Percentiles rank a stretch among this genome's conserved stretches.
Conservation (phyloP, 2,113 vertebrate genomes). For the Colius striatus region DNA sequence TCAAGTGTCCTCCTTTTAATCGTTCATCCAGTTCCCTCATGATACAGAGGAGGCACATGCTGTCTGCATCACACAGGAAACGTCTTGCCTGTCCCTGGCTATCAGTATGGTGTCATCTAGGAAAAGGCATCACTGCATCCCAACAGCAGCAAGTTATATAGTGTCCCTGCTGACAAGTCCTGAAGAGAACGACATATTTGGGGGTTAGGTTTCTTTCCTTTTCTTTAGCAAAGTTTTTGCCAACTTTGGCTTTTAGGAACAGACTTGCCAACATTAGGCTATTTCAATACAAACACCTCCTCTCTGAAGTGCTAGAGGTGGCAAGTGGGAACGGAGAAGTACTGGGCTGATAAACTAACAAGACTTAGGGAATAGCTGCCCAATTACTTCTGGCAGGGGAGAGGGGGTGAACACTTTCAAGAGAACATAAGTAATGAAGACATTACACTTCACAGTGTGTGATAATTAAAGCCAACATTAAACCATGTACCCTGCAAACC, state of each 20-base stretch:
- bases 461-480: background rate
- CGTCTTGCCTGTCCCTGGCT: background rate
- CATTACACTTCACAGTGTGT: background rate
- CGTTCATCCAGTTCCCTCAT: background rate
- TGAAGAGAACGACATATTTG: background rate
- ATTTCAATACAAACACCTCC: background rate
- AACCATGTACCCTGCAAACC: background rate
- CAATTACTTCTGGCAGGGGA: too few relatives aligned
- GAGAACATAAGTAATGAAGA: background rate
- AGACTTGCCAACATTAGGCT: background rate
- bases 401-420: background rate
- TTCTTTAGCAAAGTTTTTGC: background rate
- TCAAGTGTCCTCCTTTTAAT: background rate
- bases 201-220: background rate
- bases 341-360: background rate
- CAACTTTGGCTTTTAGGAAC: background rate
- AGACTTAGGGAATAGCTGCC: background rate
- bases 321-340: background rate
- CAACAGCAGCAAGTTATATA: background rate
- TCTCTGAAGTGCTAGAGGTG: fast-evolving
- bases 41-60: background rate
- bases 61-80: background rate
- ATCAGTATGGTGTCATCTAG: background rate
- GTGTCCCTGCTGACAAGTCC: background rate
- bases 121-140: background rate